These are phyloP conservation scores for Exephanes ischioxanthus DNA, from an alignment of 2,888 invertebrate species.

Conservation along the genomic window DNA sequence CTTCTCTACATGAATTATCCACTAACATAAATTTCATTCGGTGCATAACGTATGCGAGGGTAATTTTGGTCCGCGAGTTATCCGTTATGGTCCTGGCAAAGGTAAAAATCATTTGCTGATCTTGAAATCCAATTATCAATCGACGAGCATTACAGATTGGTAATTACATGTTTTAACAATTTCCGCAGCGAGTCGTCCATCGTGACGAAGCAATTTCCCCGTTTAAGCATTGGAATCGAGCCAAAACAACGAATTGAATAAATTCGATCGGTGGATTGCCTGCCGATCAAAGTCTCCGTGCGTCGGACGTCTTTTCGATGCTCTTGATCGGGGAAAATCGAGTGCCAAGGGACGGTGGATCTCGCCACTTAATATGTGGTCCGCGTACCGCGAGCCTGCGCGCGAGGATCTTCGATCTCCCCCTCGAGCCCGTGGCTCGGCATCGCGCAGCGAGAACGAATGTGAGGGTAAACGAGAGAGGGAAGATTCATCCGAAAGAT, in stretches of 20 bases:
- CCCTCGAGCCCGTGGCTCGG: conserved; percentile 29
- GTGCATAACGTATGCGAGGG: no score
- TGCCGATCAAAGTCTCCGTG: conserved; percentile 22
- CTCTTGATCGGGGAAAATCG: conserved; percentile 16
- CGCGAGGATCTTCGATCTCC: conserved; percentile 57
- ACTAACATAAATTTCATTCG: no score
- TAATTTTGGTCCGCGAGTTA: no score
- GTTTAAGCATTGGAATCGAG: neutral
- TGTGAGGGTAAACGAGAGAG: conserved; percentile 54
- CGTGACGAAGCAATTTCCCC: neutral
- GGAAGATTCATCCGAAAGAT: conserved; percentile 66
- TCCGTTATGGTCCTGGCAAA: no score
- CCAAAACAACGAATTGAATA: conserved; percentile 9
- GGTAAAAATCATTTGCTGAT: no score
- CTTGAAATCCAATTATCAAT: neutral
- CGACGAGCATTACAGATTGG: neutral
- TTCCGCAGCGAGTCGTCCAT: neutral
- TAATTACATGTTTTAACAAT: neutral
- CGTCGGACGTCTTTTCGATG: conserved; percentile 18
- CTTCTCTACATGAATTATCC: no score
- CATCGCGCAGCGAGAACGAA: conserved; percentile 2
- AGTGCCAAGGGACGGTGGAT: conserved; percentile 46
- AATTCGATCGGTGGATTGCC: neutral
- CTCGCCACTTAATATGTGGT: conserved; percentile 64
- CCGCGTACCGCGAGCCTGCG: conserved; percentile 30